A percentile compares a stretch with the other conserved stretches of the same genome.
Evolutionary conservation across 2,113 vertebrate genomes (phyloP).

Genomic region (Chionis minor): DNA sequence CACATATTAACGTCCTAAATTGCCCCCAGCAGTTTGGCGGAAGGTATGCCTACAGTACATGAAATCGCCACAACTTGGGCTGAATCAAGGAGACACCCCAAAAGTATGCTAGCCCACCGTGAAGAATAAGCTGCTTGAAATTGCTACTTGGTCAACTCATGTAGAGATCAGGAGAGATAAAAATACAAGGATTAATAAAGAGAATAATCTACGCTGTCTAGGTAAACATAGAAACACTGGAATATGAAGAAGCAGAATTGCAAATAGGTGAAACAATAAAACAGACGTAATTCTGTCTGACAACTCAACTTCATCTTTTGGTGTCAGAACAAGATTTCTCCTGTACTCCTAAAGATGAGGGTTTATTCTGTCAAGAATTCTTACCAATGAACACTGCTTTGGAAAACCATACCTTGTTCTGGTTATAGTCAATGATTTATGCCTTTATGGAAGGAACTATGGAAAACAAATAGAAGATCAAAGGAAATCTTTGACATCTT

Average conservation of each 20-base stretch:
- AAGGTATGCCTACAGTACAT: not conserved
- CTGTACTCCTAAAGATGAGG: not conserved
- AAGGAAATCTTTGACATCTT: not conserved
- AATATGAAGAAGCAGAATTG: not conserved
- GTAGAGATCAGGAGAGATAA: not conserved
- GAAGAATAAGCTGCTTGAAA: not conserved
- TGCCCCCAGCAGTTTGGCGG: not conserved
- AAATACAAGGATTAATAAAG: not conserved
- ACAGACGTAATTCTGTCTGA: not conserved
- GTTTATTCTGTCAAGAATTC: not conserved
- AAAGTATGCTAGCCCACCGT: not conserved
- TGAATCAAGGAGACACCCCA: not conserved
- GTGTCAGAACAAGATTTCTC: not conserved
- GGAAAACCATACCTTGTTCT: not conserved
- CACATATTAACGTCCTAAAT: not conserved
- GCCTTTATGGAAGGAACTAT: not conserved
- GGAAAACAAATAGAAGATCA: conserved; percentile 41
- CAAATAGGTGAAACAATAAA: not conserved
- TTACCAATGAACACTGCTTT: not conserved
- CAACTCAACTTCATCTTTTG: not conserved
- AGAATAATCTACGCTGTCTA: not conserved
- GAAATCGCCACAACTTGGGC: not conserved
- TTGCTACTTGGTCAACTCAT: not conserved
- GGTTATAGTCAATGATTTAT: not conserved
- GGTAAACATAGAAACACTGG: not conserved